Evolutionary conservation across 2,888 invertebrate genomes (phyloP).

Genomic region (Lasioglossum morio): DNA sequence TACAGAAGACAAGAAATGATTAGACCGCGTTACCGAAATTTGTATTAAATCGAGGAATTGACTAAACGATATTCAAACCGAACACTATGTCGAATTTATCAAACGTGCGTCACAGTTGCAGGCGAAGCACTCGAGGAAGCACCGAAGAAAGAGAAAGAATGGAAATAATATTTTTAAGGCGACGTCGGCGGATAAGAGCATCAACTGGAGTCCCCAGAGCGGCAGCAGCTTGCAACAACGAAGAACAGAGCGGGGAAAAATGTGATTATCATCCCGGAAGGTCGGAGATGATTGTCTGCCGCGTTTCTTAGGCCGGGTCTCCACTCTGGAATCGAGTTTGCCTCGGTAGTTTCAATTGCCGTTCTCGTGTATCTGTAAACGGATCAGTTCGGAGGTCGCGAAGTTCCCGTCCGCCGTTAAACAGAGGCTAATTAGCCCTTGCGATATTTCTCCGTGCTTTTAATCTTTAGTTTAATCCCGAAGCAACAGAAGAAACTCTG

Average conservation of each 20-base stretch:
- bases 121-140: not conserved
- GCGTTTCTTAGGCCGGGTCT: not conserved
- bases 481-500: not conserved
- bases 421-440: not conserved
- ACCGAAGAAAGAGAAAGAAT: not conserved
- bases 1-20: not conserved
- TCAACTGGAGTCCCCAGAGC: not conserved
- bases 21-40: not conserved
- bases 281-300: not conserved
- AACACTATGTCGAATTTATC: not conserved
- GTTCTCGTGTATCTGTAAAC: not conserved
- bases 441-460: not conserved
- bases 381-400: not conserved
- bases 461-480: not conserved
- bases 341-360: not conserved
- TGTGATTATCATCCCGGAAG: slow-evolving; percentile 1
- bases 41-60: not conserved
- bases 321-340: not conserved
- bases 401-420: not conserved
- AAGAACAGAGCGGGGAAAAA: not conserved
- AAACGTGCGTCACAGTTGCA: not conserved
- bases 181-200: not conserved
- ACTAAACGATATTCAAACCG: no score
- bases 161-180: not conserved
- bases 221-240: not conserved